Evolutionary conservation across 2,797 vertebrate genomes (phyloP).

Genomic region (Erithacus rubecula): DNA sequence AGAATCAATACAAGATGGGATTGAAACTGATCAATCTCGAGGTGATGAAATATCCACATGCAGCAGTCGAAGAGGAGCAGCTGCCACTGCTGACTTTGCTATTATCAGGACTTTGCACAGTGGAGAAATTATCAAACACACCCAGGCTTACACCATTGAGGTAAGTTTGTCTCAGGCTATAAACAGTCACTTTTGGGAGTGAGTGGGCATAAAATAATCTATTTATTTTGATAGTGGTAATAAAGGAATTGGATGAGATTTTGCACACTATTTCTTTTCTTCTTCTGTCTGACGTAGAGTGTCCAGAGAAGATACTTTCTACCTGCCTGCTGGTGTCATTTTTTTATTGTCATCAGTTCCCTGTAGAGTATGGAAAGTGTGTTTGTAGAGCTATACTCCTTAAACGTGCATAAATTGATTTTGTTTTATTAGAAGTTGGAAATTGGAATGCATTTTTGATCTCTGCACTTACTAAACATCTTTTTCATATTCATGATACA

Average conservation of each 20-base stretch:
- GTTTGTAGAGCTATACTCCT: not conserved
- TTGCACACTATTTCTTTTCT: not conserved
- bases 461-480: not conserved
- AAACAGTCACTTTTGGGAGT: not conserved
- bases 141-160: slow-evolving; percentile 86
- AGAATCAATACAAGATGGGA: slow-evolving; percentile 63
- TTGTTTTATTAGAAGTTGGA: not conserved
- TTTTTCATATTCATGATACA: not conserved
- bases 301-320: not conserved
- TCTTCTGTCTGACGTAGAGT: not conserved
- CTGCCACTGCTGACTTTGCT: slow-evolving; percentile 77
- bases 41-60: slow-evolving; percentile 70
- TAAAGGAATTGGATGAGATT: not conserved
- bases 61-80: slow-evolving; percentile 67
- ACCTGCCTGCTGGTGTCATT: not conserved
- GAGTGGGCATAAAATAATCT: not conserved
- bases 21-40: slow-evolving; percentile 64
- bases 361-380: not conserved
- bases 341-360: not conserved
- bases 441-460: not conserved
- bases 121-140: slow-evolving; percentile 81
- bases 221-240: not conserved
- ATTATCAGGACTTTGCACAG: slow-evolving; percentile 78
- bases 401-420: not conserved
- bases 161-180: slow-evolving; percentile 72